Evolutionary conservation across 2,113 vertebrate species (phyloP).

Genomic region (Sinocyclocheilus anshuiensis): DNA sequence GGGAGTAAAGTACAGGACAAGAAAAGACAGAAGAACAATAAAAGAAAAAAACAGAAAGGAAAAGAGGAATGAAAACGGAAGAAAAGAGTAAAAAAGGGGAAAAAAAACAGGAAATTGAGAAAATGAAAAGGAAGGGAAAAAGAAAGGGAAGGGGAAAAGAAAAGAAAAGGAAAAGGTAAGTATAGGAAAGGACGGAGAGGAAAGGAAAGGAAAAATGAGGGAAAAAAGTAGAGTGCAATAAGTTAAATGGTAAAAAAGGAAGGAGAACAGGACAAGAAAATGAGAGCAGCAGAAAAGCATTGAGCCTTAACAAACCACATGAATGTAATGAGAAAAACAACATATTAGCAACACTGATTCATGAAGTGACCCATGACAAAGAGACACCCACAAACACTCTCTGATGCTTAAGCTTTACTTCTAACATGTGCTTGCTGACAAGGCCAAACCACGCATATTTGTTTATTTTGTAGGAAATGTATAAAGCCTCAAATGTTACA

Average conservation of each 20-base stretch:
- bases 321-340: background rate
- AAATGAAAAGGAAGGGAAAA: background rate
- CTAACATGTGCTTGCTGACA: slow-evolving; percentile 55
- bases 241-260: background rate
- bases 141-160: too few relatives aligned
- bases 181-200: background rate
- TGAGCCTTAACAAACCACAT: background rate
- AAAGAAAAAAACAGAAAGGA: background rate
- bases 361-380: background rate
- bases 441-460: slow-evolving; percentile 57
- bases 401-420: slow-evolving; percentile 37
- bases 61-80: background rate
- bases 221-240: background rate
- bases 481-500: background rate
- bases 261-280: background rate
- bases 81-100: background rate
- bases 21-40: background rate
- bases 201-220: background rate
- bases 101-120: background rate
- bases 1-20: background rate
- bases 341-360: background rate
- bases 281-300: background rate
- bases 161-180: too few relatives aligned
- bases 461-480: slow-evolving; percentile 56
- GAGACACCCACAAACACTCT: background rate